phyloP scores from a whole-genome alignment of 2,113 vertebrate species.

The Cnemophilus loriae region DNA sequence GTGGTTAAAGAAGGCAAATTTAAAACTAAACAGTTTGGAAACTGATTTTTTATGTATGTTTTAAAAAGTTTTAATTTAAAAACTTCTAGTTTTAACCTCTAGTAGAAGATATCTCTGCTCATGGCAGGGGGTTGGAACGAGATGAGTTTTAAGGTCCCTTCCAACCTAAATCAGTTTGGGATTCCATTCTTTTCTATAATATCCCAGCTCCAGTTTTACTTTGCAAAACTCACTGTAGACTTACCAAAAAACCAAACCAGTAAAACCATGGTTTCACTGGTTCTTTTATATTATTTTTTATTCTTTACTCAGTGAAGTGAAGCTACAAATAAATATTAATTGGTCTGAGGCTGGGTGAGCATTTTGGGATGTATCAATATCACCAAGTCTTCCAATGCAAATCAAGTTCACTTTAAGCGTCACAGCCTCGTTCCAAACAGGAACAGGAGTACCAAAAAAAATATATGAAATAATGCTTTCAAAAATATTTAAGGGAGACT shows the following conservation, averaged over 20 bases:
- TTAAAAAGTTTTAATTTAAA: neutral
- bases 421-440: neutral
- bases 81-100: neutral
- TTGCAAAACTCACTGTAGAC: neutral
- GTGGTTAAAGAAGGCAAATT: neutral
- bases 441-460: neutral
- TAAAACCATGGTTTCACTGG: neutral
- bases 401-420: neutral
- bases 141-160: neutral
- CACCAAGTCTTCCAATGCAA: neutral
- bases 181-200: neutral
- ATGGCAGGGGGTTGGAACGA: neutral
- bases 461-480: accelerated
- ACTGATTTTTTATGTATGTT: neutral
- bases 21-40: neutral
- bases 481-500: neutral
- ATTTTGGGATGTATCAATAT: neutral
- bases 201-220: neutral
- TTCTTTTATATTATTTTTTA: neutral
- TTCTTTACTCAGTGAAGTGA: neutral
- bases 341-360: neutral
- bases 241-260: neutral
- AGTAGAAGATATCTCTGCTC: too few relatives aligned
- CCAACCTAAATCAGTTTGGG: neutral
- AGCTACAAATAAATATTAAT: neutral